Evolutionary conservation across 1,140 invertebrate genomes (phyloP).

Genomic region (Leptestheria dahalacensis): DNA sequence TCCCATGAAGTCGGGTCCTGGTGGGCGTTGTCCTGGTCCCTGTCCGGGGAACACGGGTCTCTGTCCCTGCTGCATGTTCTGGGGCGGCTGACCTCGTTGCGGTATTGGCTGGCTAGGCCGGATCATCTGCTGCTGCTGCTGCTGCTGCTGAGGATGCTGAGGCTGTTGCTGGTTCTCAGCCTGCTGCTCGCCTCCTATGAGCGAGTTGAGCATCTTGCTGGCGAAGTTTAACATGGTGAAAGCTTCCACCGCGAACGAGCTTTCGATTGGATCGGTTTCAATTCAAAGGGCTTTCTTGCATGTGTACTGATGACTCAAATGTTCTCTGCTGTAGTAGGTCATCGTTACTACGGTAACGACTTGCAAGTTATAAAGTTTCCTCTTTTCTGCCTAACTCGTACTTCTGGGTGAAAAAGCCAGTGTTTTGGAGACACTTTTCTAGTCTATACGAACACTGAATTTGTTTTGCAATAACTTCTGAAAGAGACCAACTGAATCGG

Average conservation of each 20-base stretch:
- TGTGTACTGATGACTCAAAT: no score
- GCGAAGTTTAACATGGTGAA: slow-evolving; percentile 31
- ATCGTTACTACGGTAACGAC: neutral
- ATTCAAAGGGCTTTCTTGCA: no score
- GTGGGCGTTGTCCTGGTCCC: slow-evolving; percentile 2
- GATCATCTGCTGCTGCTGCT: slow-evolving; percentile 1
- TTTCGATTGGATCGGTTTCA: neutral
- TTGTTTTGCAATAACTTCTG: no score
- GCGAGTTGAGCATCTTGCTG: slow-evolving; percentile 32
- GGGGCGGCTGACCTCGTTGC: neutral
- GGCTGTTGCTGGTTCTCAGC: slow-evolving; percentile 17
- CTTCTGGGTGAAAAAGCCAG: neutral
- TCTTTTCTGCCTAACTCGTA: neutral
- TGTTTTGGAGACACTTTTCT: neutral
- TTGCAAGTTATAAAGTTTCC: neutral
- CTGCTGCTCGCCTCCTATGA: slow-evolving; percentile 28
- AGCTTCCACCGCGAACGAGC: neutral
- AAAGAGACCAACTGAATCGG: no score
- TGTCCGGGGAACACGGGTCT: slow-evolving; percentile 8
- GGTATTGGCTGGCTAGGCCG: neutral
- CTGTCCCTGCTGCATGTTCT: neutral
- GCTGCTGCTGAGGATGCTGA: slow-evolving; percentile 4
- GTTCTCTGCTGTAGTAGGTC: no score
- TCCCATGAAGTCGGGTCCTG: slow-evolving; percentile 12
- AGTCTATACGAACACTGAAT: no score